phyloP scores from a whole-genome alignment of 1,140 invertebrate genomes.

The Arctopsyche grandis region DNA sequence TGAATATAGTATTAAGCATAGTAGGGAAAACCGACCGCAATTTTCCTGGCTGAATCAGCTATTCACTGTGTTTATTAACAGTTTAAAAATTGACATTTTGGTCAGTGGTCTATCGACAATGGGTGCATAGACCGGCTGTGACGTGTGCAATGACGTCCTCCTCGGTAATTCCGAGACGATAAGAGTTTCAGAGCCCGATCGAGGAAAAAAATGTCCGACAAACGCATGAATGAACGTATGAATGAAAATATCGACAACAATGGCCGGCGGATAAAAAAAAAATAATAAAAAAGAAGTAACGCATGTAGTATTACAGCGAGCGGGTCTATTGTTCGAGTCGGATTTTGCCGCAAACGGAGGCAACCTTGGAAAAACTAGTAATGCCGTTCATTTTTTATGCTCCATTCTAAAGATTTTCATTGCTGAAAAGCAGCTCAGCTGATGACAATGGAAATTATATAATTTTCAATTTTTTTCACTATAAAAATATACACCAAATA shows the following conservation, averaged over 20 bases:
- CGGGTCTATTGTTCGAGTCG: constrained; percentile 3
- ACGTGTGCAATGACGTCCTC: neutral
- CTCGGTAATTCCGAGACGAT: neutral
- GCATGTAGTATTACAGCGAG: constrained; percentile 1
- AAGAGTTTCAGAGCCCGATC: neutral
- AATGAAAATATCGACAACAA: constrained; percentile 31
- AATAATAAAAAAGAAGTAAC: constrained; percentile 1
- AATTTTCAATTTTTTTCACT: too few relatives aligned
- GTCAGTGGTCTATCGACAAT: neutral
- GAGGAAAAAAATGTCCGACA: neutral
- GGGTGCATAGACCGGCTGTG: neutral
- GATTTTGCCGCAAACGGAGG: neutral
- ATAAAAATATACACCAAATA: too few relatives aligned
- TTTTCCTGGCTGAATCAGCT: neutral
- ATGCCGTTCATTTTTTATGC: neutral
- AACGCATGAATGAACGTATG: constrained; percentile 9
- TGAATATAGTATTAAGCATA: neutral
- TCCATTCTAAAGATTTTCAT: too few relatives aligned
- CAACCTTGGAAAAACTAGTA: constrained; percentile 6
- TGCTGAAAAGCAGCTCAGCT: too few relatives aligned
- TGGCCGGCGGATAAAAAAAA: constrained; percentile 9
- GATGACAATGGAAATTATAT: too few relatives aligned
- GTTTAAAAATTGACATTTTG: neutral
- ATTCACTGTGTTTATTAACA: neutral
- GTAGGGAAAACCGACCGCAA: neutral